Conservation (phyloP, 2,888 invertebrate genomes). For the Andrena bucephala region DNA sequence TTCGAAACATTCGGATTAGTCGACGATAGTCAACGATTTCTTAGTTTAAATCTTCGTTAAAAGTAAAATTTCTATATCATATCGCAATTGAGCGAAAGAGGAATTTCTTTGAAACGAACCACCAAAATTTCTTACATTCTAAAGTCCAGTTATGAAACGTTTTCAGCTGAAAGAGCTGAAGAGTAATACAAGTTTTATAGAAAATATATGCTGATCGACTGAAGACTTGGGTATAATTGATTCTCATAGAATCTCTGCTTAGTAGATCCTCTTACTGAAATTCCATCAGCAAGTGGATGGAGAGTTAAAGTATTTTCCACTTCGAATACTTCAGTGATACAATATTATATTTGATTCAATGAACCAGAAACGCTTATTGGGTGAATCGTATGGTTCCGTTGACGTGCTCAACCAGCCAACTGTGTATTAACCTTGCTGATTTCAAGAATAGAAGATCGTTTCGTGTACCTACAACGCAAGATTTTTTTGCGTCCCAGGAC, state of each 20-base stretch:
- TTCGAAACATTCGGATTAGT: neutral
- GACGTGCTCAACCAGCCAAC: neutral
- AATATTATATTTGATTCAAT: neutral
- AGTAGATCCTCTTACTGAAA: no score
- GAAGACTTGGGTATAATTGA: neutral
- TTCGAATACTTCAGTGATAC: no score
- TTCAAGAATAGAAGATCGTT: neutral
- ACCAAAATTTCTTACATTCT: no score
- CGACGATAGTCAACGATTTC: neutral
- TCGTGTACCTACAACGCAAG: slow-evolving; percentile 1
- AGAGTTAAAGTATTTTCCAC: no score
- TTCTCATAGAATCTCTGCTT: no score
- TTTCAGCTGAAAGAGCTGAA: neutral
- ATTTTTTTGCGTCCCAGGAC: neutral
- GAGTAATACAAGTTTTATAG: neutral
- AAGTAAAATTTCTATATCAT: neutral
- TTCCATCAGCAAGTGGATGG: no score
- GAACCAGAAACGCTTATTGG: neutral
- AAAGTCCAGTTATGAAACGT: neutral
- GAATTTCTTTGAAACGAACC: no score
- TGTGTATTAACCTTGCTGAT: slow-evolving; percentile 10
- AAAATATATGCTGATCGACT: neutral
- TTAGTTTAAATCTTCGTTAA: neutral
- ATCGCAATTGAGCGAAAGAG: neutral
- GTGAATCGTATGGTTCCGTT: neutral